Percentiles rank a stretch among this genome's conserved stretches.
phyloP scores from a whole-genome alignment of 2,888 invertebrate species.

The Oxytorus armatus region DNA sequence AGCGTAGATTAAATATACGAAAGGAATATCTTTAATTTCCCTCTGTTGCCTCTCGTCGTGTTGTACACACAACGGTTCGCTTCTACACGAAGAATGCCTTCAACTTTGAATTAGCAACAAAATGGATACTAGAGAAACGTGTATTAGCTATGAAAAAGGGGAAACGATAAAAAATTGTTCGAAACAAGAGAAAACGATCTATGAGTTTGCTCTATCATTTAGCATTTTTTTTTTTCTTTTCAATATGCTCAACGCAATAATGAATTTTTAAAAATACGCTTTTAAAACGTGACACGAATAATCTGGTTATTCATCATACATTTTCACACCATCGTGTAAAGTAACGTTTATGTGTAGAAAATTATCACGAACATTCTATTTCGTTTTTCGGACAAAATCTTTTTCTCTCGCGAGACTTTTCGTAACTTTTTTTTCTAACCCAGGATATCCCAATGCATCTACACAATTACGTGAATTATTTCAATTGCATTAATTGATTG shows the following conservation, averaged over 20 bases:
- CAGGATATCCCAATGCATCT: background rate
- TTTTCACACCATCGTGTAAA: constrained; percentile 69
- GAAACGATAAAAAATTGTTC: constrained; percentile 1
- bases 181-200: constrained; percentile 49
- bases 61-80: constrained; percentile 34
- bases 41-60: constrained; percentile 37
- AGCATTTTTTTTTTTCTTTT: constrained; percentile 4
- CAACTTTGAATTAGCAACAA: constrained; percentile 39
- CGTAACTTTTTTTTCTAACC: background rate
- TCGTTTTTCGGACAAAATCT: background rate
- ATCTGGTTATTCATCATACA: constrained; percentile 55
- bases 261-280: background rate
- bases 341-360: constrained; percentile 72
- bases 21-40: constrained; percentile 27
- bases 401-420: background rate
- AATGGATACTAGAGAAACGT: background rate
- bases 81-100: constrained; percentile 46
- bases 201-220: constrained; percentile 16
- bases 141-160: background rate
- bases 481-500: background rate
- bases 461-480: background rate
- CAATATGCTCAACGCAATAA: constrained; percentile 13
- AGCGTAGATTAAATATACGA: background rate
- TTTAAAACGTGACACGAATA: too few relatives aligned
- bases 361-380: constrained; percentile 21